Evolutionary conservation across 2,113 vertebrate species (phyloP).

Genomic region (Deroptyus accipitrinus): DNA sequence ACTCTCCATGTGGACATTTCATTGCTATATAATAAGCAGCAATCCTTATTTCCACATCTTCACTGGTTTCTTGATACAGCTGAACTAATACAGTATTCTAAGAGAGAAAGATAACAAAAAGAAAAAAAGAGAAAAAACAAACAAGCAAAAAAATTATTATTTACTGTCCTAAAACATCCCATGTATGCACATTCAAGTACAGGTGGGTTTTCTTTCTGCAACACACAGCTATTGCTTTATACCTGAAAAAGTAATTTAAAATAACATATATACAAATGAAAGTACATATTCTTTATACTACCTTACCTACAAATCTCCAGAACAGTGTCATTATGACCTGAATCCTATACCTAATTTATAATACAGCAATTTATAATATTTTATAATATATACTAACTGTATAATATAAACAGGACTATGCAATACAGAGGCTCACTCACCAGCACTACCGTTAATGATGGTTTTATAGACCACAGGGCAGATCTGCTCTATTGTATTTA

Average conservation of each 20-base stretch:
- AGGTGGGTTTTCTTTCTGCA: neutral
- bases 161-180: neutral
- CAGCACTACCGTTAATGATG: neutral
- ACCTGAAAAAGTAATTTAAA: neutral
- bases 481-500: neutral
- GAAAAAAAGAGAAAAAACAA: neutral
- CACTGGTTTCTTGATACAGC: conserved; percentile 75
- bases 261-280: neutral
- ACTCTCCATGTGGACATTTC: conserved; percentile 77
- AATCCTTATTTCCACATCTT: conserved; percentile 85
- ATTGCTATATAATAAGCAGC: conserved; percentile 85
- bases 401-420: neutral
- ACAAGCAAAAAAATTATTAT: neutral
- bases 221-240: neutral
- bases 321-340: neutral
- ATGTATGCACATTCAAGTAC: neutral
- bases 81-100: conserved; percentile 79
- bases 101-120: neutral
- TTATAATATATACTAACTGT: neutral
- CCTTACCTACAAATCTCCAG: neutral
- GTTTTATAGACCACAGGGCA: neutral
- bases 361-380: neutral
- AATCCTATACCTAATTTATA: neutral
- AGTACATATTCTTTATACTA: neutral
- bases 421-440: neutral